Evolutionary conservation across 2,888 invertebrate genomes (phyloP), one percentile per base, ranked within the genome.

Genomic region (Dryomyza anilis): DNA sequence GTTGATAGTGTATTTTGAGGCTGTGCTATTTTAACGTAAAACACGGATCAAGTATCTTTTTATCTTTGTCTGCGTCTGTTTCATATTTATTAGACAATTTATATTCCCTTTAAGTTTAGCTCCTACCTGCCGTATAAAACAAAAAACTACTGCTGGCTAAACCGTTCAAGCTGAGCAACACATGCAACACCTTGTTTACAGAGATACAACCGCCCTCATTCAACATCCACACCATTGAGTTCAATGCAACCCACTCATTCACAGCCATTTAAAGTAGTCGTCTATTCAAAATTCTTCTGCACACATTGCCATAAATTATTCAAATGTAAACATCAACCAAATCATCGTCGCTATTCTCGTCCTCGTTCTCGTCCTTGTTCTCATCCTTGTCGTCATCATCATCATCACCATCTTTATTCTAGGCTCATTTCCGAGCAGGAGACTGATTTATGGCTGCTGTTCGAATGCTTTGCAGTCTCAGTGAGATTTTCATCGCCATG

Each of bases 81-180:
- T 73, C 77, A 74, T 76, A 78, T 77, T 81, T 81, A 81, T 81
- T 76, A 78, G 78, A 77, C 80, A 80, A 81, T 81, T 81, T 81
- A 81, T 79, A 81, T 81, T 81, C 80, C 76, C 76, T 81, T 81
- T 78, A 74, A 29, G 21, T 27, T 2, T 19, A 21, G 5, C n/a
- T n/a, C 3, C 39, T 5, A 3, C 39, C 12, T 39, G 39, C n/a
- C 39, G n/a, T 39, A 39, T 39, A 12, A 39, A 39, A 39, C 39
- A 39, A 33, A n/a, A 39, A 39, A 39, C 3, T 2, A 39, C 3
- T 2, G 7, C n/a, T n/a, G n/a, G n/a, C n/a, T n/a, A n/a, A n/a
- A n/a, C n/a, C n/a, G n/a, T n/a, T n/a, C n/a, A n/a, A n/a, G n/a
- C n/a, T n/a, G n/a, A n/a, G n/a, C n/a, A n/a, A n/a, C n/a, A n/a